phyloP scores from a whole-genome alignment of 2,888 invertebrate genomes.

The Dinocampus coccinellae region DNA sequence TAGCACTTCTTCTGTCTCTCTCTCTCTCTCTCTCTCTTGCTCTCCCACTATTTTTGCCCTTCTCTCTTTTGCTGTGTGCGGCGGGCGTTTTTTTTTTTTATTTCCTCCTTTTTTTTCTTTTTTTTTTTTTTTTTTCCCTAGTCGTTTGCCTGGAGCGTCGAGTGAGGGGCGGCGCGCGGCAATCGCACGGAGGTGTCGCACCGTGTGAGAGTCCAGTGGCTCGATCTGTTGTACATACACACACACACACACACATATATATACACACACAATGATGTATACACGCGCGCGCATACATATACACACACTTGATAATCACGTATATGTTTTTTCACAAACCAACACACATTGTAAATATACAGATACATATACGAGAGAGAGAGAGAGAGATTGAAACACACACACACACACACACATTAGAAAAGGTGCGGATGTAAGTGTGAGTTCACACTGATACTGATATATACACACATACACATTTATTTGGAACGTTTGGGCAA shows the following conservation, averaged over 20 bases:
- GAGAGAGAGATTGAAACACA: too few species aligned
- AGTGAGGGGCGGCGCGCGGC: conserved; percentile 35
- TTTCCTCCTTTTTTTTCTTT: conserved; percentile 39
- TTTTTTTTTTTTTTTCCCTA: conserved; percentile 15
- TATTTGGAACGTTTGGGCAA: background rate
- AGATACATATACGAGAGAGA: background rate
- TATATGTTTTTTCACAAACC: too few species aligned
- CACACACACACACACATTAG: background rate
- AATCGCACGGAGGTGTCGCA: conserved; percentile 43
- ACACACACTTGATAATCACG: too few species aligned
- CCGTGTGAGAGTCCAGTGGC: conserved; percentile 31
- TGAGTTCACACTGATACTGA: too few species aligned
- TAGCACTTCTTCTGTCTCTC: conserved; percentile 55
- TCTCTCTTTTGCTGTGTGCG: conserved; percentile 26
- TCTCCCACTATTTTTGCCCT: conserved; percentile 29
- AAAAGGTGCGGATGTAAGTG: conserved; percentile 19
- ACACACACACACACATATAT: conserved; percentile 9
- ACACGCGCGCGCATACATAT: too few species aligned
- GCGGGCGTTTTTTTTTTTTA: conserved; percentile 31
- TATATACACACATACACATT: too few species aligned
- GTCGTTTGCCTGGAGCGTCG: conserved; percentile 27
- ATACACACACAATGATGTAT: too few species aligned
- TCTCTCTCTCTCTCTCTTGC: conserved; percentile 43
- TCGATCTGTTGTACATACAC: conserved; percentile 32
- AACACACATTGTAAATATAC: background rate